Conservation (phyloP, 1,140 invertebrate species). For the Drosophila fuyamai region DNA sequence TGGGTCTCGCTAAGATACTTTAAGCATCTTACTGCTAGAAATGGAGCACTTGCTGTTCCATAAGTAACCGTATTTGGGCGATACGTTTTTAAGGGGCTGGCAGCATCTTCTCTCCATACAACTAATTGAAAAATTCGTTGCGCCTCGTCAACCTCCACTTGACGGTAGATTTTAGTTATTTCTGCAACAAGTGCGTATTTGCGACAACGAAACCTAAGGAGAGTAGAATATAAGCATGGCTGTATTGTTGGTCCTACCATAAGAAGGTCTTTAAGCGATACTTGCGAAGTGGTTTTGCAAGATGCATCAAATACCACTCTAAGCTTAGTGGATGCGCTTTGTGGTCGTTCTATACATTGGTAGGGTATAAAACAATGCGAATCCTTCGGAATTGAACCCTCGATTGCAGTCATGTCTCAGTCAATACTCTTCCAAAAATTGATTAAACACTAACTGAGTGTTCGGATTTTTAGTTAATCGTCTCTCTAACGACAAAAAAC, state of each 20-base stretch:
- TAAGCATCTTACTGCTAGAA: too few species aligned
- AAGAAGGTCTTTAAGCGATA: not conserved
- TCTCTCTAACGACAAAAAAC: not conserved
- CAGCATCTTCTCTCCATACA: too few species aligned
- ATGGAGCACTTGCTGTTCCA: too few species aligned
- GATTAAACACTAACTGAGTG: not conserved
- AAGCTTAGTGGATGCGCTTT: slow-evolving; percentile 3
- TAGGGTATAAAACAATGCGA: slow-evolving; percentile 5
- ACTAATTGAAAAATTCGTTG: too few species aligned
- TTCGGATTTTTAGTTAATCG: not conserved
- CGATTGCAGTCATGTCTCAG: not conserved
- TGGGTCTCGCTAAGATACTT: too few species aligned
- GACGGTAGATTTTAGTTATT: too few species aligned
- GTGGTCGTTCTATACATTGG: slow-evolving; percentile 11
- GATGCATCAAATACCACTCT: slow-evolving; percentile 1
- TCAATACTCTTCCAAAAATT: not conserved
- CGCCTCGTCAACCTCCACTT: too few species aligned
- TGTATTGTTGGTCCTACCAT: slow-evolving; percentile 1
- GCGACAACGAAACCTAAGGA: slow-evolving; percentile 78
- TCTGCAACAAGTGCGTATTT: slow-evolving; percentile 82
- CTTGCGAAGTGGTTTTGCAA: slow-evolving; percentile 1
- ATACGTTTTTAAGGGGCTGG: too few species aligned
- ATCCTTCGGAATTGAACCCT: not conserved
- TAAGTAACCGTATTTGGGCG: too few species aligned
- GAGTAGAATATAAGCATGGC: not conserved